Conservation (phyloP, 2,797 vertebrate species). For the Crocidura indochinensis region DNA sequence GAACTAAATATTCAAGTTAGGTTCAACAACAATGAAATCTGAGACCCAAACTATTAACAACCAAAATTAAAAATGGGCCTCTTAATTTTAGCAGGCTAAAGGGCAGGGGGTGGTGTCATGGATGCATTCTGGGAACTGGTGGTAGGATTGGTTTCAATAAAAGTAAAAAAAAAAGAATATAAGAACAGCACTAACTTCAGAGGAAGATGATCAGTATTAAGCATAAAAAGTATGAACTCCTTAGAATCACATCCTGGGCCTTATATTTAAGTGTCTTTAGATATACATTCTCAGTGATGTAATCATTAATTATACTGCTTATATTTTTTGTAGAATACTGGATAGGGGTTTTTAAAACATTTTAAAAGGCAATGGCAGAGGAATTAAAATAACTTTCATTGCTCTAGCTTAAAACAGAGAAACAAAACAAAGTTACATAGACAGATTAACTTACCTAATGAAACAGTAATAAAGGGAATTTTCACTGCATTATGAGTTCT, state of each 20-base stretch:
- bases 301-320: not conserved
- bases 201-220: not conserved
- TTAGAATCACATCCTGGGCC: not conserved
- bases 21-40: too few species aligned
- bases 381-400: slow-evolving; percentile 67
- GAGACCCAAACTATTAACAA: too few species aligned
- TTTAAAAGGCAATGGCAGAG: slow-evolving; percentile 48
- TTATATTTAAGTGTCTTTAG: slow-evolving; percentile 46
- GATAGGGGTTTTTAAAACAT: not conserved
- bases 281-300: slow-evolving; percentile 33
- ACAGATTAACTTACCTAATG: not conserved
- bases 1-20: too few species aligned
- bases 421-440: slow-evolving; percentile 10
- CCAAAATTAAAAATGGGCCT: too few species aligned
- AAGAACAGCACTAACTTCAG: not conserved
- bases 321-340: slow-evolving; percentile 56
- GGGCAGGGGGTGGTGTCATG: too few species aligned
- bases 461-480: not conserved
- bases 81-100: too few species aligned
- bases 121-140: too few species aligned
- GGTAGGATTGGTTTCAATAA: too few species aligned
- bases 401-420: slow-evolving; percentile 54
- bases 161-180: not conserved
- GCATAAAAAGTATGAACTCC: not conserved
- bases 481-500: not conserved